Base-by-base conservation (phyloP, 1,140 invertebrate species). In the Drosophila sp. region DNA sequence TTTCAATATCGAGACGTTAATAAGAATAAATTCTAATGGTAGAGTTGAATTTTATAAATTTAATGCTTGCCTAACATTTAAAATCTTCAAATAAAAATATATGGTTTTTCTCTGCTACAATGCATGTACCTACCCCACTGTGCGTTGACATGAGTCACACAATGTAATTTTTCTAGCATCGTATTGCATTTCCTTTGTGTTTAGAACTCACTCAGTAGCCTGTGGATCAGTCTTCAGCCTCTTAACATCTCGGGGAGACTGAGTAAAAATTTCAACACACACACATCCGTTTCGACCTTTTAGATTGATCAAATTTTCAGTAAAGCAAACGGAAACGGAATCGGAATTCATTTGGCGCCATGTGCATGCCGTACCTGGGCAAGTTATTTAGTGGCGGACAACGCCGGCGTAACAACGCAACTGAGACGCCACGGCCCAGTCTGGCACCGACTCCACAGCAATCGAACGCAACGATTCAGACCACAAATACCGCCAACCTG, bases 351-450 rank as follows among this genome's bases (percentile, higher is more conserved):
- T 8, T 27, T 21, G 7, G 9, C 6, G 41, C 14, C 29, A 81
- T 82, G 79, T 82, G 79, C 56, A 40, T 82, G 65, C 78, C 64
- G 29, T 81, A 58, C 2, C 11, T 81, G 43, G 65, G 21, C 18
- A 82, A 75, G 7, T 9, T 82, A 21, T 78, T 75, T 8, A 18
- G 74, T 11, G 18, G 56, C 4, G 57, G 41, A 2, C 43, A 61
- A 4, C 78, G 73, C 7, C 62, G 62, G 14, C 72, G 72, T 2
- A 54, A 25, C 13, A 45, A 34, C 25, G 25, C 3, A n/a, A 38
- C 14, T 50, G 21, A 1, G 14, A 58, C 78, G 2, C 78, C 72
- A 1, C 43, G 54, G 4, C 32, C 72, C 27, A 80, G 67, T 1
- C 2, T 57, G 21, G 46, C 73, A 2, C 71, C 63, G 4, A 61